Evolutionary conservation across 2,113 vertebrate genomes (phyloP).

Genomic region (Balaenoptera acutorostrata): DNA sequence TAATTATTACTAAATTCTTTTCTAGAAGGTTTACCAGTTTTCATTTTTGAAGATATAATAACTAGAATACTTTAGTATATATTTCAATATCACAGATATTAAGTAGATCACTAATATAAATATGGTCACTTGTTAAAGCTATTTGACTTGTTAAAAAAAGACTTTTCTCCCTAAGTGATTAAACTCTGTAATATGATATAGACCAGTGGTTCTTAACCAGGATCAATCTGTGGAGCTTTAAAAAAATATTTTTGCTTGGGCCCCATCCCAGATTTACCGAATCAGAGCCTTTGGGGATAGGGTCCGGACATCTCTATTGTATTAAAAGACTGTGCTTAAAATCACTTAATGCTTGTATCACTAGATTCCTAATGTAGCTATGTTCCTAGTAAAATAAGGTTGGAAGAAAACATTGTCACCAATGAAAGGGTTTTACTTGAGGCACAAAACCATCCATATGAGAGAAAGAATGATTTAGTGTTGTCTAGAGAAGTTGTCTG

Average conservation of each 20-base stretch:
- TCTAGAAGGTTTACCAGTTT: background rate
- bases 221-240: background rate
- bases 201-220: background rate
- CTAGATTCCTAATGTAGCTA: background rate
- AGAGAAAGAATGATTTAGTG: background rate
- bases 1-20: slow-evolving; percentile 3
- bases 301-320: background rate
- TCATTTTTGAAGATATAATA: background rate
- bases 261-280: background rate
- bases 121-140: background rate
- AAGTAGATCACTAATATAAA: background rate
- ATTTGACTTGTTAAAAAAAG: background rate
- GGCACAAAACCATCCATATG: background rate
- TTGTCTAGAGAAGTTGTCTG: background rate
- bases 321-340: background rate
- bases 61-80: background rate
- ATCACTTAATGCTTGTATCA: background rate
- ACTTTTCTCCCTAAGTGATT: background rate
- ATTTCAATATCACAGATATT: slow-evolving; percentile 8
- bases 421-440: background rate
- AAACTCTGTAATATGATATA: background rate
- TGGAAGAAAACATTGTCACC: background rate
- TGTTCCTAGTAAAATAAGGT: background rate
- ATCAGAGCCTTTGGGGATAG: background rate
- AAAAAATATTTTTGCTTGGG: background rate